Evolutionary conservation across 2,113 vertebrate genomes (phyloP).

Genomic region (Petrocephalus microphthalmus): DNA sequence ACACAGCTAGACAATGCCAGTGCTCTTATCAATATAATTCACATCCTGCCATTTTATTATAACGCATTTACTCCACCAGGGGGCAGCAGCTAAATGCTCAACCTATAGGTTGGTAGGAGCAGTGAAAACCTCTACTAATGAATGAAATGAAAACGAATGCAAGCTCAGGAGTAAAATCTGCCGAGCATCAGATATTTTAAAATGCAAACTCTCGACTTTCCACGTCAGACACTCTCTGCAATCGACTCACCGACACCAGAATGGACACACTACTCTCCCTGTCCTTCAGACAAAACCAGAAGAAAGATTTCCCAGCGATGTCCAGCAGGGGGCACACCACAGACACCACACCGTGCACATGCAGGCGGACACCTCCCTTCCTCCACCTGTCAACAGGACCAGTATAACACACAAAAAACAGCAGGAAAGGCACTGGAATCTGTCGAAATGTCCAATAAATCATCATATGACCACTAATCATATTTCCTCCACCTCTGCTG

Average conservation of each 20-base stretch:
- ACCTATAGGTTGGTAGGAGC: neutral
- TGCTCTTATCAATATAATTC: neutral
- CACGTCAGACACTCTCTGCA: neutral
- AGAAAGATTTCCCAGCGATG: constrained; percentile 62
- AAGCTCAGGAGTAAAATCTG: neutral
- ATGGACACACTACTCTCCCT: constrained; percentile 50
- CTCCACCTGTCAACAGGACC: constrained; percentile 27
- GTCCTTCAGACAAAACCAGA: constrained; percentile 62
- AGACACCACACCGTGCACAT: constrained; percentile 58
- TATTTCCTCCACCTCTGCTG: constrained; percentile 38
- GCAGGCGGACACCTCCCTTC: constrained; percentile 37
- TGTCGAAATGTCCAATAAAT: neutral
- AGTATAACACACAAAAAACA: constrained; percentile 16
- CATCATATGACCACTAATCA: neutral
- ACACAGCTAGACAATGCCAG: neutral
- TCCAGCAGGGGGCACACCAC: constrained; percentile 59
- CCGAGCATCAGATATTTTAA: neutral
- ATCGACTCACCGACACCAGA: constrained; percentile 63
- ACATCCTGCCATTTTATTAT: neutral
- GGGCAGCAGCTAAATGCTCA: neutral
- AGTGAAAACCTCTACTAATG: neutral
- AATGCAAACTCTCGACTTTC: neutral
- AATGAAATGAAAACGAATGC: neutral
- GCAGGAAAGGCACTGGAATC: neutral
- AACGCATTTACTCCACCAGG: neutral